A percentile compares a stretch with the other conserved stretches of the same genome.
Conservation (phyloP, 2,113 vertebrate genomes). For the Dascyllus trimaculatus region DNA sequence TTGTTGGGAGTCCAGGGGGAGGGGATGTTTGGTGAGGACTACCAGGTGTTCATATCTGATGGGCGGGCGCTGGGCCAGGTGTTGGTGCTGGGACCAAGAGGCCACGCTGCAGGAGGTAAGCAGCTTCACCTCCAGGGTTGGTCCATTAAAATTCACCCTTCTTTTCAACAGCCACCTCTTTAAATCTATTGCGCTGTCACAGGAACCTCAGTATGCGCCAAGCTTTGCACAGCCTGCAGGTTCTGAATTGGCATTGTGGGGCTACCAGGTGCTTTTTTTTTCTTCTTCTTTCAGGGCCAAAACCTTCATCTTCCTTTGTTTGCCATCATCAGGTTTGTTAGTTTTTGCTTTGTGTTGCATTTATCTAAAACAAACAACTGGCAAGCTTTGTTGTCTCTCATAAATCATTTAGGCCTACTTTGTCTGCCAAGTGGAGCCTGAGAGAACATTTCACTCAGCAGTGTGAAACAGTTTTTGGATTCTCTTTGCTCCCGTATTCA, state of each 20-base stretch:
- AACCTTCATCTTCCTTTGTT: slow-evolving; percentile 44
- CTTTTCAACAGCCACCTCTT: slow-evolving; percentile 35
- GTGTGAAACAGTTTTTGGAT: slow-evolving; percentile 45
- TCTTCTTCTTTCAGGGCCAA: background rate
- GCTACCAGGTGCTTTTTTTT: background rate
- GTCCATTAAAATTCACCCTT: slow-evolving; percentile 9
- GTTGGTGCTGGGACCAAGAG: slow-evolving; percentile 54
- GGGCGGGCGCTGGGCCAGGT: slow-evolving; percentile 61
- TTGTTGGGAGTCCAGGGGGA: slow-evolving; percentile 47
- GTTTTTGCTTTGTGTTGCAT: slow-evolving; percentile 67
- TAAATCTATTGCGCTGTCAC: slow-evolving; percentile 13
- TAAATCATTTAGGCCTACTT: slow-evolving; percentile 73
- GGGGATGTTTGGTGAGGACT: slow-evolving; percentile 70
- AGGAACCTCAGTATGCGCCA: slow-evolving; percentile 4
- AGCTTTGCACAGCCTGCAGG: slow-evolving; percentile 26
- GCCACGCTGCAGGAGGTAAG: slow-evolving; percentile 67
- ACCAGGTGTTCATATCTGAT: slow-evolving; percentile 74
- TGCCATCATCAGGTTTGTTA: slow-evolving; percentile 50
- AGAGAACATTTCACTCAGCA: slow-evolving; percentile 61
- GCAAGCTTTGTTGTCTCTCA: slow-evolving; percentile 54
- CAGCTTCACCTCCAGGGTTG: slow-evolving; percentile 5
- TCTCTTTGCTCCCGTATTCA: slow-evolving; percentile 44
- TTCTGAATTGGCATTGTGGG: slow-evolving; percentile 25
- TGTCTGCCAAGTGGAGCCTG: slow-evolving; percentile 64
- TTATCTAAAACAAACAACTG: slow-evolving; percentile 73